phyloP scores from a whole-genome alignment of 2,888 invertebrate species.

The Anthrax anthrax region DNA sequence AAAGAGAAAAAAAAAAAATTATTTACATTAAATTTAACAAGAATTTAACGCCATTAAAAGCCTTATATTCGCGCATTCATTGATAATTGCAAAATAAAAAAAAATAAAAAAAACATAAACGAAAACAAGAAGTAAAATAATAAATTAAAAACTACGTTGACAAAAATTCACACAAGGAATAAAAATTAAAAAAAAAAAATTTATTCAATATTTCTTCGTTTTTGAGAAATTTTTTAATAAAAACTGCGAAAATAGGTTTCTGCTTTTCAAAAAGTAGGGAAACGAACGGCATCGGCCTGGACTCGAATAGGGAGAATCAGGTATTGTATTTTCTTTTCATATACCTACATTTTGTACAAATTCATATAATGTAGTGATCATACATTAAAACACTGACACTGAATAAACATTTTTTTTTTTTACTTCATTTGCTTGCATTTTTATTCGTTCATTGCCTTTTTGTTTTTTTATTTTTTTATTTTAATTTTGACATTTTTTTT shows the following conservation, averaged over 20 bases:
- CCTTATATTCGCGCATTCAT: background rate
- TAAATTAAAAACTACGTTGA: background rate
- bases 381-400: background rate
- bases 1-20: background rate
- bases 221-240: conserved; percentile 3
- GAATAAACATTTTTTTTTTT: background rate
- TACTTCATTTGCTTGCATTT: background rate
- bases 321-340: conserved; percentile 1
- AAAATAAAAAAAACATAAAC: too few species aligned
- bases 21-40: background rate
- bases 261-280: conserved; percentile 11
- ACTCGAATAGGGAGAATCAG: conserved; percentile 11
- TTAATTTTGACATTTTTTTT: background rate
- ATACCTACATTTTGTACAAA: too few species aligned
- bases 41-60: background rate
- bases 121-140: too few species aligned
- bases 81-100: background rate
- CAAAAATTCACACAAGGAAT: background rate
- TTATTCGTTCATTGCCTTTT: background rate
- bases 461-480: background rate
- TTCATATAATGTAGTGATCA: too few species aligned
- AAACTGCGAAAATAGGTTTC: conserved; percentile 11
- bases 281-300: conserved; percentile 12
- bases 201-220: background rate
- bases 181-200: conserved; percentile 1